Base-by-base conservation (phyloP, 2,797 vertebrate species). In the Falco cherrug region DNA sequence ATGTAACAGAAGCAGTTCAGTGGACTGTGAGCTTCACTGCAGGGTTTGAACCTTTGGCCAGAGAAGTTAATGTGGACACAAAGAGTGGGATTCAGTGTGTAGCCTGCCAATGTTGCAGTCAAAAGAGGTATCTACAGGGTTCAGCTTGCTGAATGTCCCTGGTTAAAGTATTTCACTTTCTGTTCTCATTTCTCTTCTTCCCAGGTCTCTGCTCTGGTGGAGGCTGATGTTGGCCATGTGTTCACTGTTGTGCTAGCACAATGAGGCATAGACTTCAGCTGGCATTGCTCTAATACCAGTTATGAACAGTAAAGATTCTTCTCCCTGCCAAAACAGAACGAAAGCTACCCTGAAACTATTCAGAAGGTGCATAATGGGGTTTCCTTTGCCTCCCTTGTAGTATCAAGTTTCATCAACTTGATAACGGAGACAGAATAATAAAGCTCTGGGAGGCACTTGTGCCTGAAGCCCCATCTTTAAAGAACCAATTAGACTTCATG, bases 141-240 rank as follows among this genome's bases (percentile, higher is more conserved):
- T 80, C 43, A 35, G 37, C 7, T 60, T 5, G 4, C 16, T 39
- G 48, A 71, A 67, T 35, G 14, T 48, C 67, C 26, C 22, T 0
- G 0, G 48, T 28, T 50, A 67, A 89, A 61, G 35, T 1, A 29
- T 61, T 76, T 74, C 33, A 90, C 15, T 21, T 82, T 87, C n/a
- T 35, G 35, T 37, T 29, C 10, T 59, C 37, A 60, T 71, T 92
- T 91, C 22, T 85, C 17, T 45, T 47, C 26, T 69, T 37, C 6
- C 17, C 10, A 54, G 25, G 6, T 51, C 57, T 68, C 50, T 74
- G 37, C 29, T 74, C 7, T 77, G 19, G 35, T 71, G 57, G 53
- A 68, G 19, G n/a, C 16, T 51, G 64, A 60, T 2, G 1, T 1
- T 60, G 24, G 48, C 22, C 20, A 28, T 1, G 18, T 0, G 0